Base-by-base conservation (phyloP, 1,140 invertebrate genomes). In the Scaptomyza montana region DNA sequence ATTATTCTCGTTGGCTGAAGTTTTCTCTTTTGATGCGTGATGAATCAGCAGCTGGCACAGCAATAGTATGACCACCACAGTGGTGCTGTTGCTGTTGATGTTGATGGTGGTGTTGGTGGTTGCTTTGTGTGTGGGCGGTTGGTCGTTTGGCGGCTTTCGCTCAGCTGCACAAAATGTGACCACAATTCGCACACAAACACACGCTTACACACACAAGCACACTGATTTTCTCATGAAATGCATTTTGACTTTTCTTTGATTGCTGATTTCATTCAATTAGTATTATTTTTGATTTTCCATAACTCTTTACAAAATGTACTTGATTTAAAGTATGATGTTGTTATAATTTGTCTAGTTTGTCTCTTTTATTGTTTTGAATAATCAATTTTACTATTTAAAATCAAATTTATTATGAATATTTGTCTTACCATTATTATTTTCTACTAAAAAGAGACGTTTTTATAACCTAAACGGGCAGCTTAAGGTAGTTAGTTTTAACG, bases 1-100 rank as follows among this genome's bases (percentile, higher is more conserved):
- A 78, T 84, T 82, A 78, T 82, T 82, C 66, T 75, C 61, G 71
- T 77, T 77, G 71, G 60, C 60, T 75, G 73, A 49, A 81, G 65
- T 79, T 78, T 36, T 79, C 56, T 62, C 61, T 77, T 77, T 69
- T 77, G 74, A 77, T 74, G 70, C 74, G 69, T 77, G 74, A 77
- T 77, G 74, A 77, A 77, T 77, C 74, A 77, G 67, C 70, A 63
- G 61, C 55, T 28, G 33, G 8, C 49, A 13, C 45, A 50, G 28
- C 50, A 53, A 12, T 25, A 43, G 36, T 2, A 6, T 36, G 45
- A 47, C 57, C 28, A 47, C 39, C 10, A 41, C 51, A 55, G 21
- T 21, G 45, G 13, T 33, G 16, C 30, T 4, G 30, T 5, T 30
- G 19, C 8, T 9, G 45, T 10, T 30, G 5, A 36, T 36, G 33